phyloP scores from a whole-genome alignment of 2,888 invertebrate genomes.

The Dryomyza anilis region DNA sequence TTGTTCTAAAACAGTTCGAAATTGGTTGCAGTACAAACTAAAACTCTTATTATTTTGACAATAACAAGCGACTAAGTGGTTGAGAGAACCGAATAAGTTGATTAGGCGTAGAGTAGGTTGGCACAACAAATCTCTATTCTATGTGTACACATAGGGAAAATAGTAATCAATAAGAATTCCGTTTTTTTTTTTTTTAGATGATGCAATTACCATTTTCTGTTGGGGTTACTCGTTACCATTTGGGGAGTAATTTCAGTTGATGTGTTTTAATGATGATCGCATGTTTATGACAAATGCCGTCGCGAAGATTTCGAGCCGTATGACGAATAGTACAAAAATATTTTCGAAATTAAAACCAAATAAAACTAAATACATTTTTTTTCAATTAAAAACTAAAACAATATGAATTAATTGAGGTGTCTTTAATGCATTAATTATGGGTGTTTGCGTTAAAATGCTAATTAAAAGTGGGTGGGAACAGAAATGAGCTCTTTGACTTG shows the following conservation, averaged over 20 bases:
- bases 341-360: neutral
- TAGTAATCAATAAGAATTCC: neutral
- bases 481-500: no score
- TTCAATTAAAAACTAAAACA: neutral
- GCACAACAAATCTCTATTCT: no score
- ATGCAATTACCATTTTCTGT: no score
- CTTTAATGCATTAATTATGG: constrained; percentile 8
- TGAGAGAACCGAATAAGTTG: no score
- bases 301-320: neutral
- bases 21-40: no score
- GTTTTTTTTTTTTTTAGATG: neutral
- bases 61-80: no score
- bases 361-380: neutral
- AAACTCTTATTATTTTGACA: no score
- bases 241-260: neutral
- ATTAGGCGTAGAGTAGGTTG: no score
- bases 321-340: neutral
- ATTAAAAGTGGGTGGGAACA: constrained; percentile 2
- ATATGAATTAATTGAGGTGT: neutral
- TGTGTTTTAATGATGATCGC: neutral
- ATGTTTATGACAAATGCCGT: neutral
- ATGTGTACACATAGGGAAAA: no score
- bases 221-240: no score
- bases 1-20: no score
- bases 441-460: constrained; percentile 1